Conservation (phyloP, 2,888 invertebrate genomes). For the Digitonthophagus gazella region DNA sequence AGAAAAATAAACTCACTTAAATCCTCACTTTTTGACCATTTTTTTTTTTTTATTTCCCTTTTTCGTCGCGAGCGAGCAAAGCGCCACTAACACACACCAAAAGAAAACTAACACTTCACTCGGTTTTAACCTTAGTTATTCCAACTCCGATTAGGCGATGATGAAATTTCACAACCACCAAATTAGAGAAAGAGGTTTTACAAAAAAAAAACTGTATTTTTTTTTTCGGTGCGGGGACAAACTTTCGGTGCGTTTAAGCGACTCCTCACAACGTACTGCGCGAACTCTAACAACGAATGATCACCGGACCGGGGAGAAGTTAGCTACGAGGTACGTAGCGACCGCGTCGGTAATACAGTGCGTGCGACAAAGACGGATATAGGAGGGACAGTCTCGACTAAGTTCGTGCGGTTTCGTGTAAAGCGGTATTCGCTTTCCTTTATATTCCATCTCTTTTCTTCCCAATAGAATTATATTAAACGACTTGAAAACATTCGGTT, state of each 20-base stretch:
- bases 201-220: background rate
- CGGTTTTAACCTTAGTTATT: too few species aligned
- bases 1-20: too few species aligned
- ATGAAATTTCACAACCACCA: constrained; percentile 9
- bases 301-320: constrained; percentile 43
- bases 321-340: constrained; percentile 33
- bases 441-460: constrained; percentile 44
- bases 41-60: too few species aligned
- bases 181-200: background rate
- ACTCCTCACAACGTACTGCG: constrained; percentile 47
- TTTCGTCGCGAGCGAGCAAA: too few species aligned
- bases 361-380: constrained; percentile 36
- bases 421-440: constrained; percentile 48
- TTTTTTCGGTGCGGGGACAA: constrained; percentile 40
- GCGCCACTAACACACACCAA: constrained; percentile 18
- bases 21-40: too few species aligned
- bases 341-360: constrained; percentile 30
- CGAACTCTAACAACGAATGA: constrained; percentile 40
- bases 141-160: too few species aligned
- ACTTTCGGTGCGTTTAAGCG: constrained; percentile 44
- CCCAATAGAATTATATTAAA: constrained; percentile 25
- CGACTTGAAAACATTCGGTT: constrained; percentile 25
- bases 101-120: constrained; percentile 26
- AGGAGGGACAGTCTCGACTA: constrained; percentile 35
- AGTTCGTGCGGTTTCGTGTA: constrained; percentile 47